Evolutionary conservation across 1,140 invertebrate genomes (phyloP).

Genomic region (Drosophila baimaii): DNA sequence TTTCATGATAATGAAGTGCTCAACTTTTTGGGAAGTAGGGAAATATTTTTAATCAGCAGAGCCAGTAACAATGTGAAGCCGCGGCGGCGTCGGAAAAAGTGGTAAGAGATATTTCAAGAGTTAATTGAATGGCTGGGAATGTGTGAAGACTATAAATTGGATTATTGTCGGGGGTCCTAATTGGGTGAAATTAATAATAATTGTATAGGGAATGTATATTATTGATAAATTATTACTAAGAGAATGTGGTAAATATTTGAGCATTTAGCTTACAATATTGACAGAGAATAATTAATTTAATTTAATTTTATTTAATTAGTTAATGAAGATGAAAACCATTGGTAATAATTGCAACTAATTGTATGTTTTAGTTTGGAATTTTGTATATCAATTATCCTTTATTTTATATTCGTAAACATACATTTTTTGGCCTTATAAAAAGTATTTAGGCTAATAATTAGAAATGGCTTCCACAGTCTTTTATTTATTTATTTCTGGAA

Average conservation of each 20-base stretch:
- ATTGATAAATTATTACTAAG: not conserved
- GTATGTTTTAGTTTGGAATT: too few relatives aligned
- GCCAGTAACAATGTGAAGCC: slow-evolving; percentile 15
- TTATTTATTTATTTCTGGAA: too few relatives aligned
- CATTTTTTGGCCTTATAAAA: too few relatives aligned
- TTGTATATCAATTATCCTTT: too few relatives aligned
- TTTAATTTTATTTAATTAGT: not conserved
- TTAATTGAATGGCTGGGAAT: slow-evolving; percentile 54
- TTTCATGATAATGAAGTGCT: slow-evolving; percentile 59
- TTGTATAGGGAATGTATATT: not conserved
- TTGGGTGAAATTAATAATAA: slow-evolving; percentile 20
- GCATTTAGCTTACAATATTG: not conserved
- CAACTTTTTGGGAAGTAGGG: slow-evolving; percentile 51
- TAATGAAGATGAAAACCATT: too few relatives aligned
- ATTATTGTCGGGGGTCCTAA: slow-evolving; percentile 13
- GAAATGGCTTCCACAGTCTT: too few relatives aligned
- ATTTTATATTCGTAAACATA: too few relatives aligned
- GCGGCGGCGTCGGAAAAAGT: slow-evolving; percentile 11
- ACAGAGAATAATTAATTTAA: not conserved
- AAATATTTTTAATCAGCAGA: slow-evolving; percentile 58
- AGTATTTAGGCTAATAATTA: too few relatives aligned
- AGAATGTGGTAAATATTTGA: too few relatives aligned
- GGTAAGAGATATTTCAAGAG: slow-evolving; percentile 33
- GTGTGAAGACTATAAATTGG: slow-evolving; percentile 37
- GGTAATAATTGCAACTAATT: too few relatives aligned